Base-by-base conservation (phyloP, 2,113 vertebrate genomes). In the Hippocampus guttulatus region DNA sequence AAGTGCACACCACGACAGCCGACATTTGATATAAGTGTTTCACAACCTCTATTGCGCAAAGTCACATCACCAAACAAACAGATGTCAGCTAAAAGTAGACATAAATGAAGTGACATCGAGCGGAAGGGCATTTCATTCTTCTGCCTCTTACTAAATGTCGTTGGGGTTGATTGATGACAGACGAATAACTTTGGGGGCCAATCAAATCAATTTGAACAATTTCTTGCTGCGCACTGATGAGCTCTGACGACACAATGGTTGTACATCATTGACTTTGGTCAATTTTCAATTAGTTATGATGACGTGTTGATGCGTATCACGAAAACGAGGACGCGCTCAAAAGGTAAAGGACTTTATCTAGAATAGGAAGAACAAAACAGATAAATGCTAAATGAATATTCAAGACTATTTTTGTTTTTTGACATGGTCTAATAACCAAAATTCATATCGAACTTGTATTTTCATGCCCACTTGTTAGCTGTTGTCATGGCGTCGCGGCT, bases 321-420 rank as follows among this genome's bases (percentile, higher is more conserved):
- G 11, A 12, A 45, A 45, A 45, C 43, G 5, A 25, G 6, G 25
- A 27, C 6, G 2, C 74, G 76, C 45, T 54, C 78, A 85, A 84
- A 85, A 38, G 80, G 65, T 78, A 75, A 43, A 20, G 10, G 20
- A n/a, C 70, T 73, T 38, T 38, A 76, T 68, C 52, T 41, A 21
- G 2, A 55, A 2, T 7, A 75, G 72, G 73, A 75, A 75, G n/a
- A 16, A n/a, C 47, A 9, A 8, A 15, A 11, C 33, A 63, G 16
- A 18, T 7, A 38, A 38, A 38, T 38, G 33, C 5, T 6, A 5
- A 38, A 38, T 38, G 33, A 38, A 38, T 38, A 38, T 38, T 38
- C 47, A 18, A 51, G 4, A 18, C 47, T 49, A 0, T 43, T 43
- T 43, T 43, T 16, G 14, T 51, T 18, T 61, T 61, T 27, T 58